Base-by-base conservation (phyloP, 2,797 vertebrate species). In the Eulemur mongoz region DNA sequence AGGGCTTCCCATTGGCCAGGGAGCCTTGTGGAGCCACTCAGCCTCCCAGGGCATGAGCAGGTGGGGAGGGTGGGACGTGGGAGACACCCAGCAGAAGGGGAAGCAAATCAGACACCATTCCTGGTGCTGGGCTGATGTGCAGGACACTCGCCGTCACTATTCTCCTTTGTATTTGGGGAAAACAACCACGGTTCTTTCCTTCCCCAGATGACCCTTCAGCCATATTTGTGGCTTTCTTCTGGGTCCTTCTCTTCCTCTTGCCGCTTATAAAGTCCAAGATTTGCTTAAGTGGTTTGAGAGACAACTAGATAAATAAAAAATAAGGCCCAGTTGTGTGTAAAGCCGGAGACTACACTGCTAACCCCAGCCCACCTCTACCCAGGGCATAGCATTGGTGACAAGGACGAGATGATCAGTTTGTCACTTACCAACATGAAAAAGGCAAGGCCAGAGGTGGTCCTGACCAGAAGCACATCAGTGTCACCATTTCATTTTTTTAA, bases 211-310 rank as follows among this genome's bases (percentile, higher is more conserved):
- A 30, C 25, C 32, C 32, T 84, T 72, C 23, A 52, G 35, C 65
- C n/a, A 43, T 7, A 52, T 82, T 43, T 90, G 50, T 32, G 86
- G n/a, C 10, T 67, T 50, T 91, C 13, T 45, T 91, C 61, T 35
- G 59, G 79, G 38, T 61, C n/a, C 18, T 78, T 30, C 13, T 50
- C 35, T 52, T 89, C 59, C 18, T 83, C 27, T 54, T 87, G 48
- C 20, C 12, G 32, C 18, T 59, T 32, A 0, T 32, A 63, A 93
- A 93, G 38, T 72, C 43, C 22, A 80, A 61, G n/a, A 50, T 85
- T 93, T 85, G 50, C 30, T 84, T n/a, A 87, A 38, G 35, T 25
- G 38, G 43, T 96, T 94, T 52, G 11, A 89, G 50, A 82, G 72
- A 83, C 80, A 89, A 35, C 30, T 27, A 89, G 40, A 70, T 70